Conservation (phyloP, 2,797 vertebrate species). For the Sebastes dallii region DNA sequence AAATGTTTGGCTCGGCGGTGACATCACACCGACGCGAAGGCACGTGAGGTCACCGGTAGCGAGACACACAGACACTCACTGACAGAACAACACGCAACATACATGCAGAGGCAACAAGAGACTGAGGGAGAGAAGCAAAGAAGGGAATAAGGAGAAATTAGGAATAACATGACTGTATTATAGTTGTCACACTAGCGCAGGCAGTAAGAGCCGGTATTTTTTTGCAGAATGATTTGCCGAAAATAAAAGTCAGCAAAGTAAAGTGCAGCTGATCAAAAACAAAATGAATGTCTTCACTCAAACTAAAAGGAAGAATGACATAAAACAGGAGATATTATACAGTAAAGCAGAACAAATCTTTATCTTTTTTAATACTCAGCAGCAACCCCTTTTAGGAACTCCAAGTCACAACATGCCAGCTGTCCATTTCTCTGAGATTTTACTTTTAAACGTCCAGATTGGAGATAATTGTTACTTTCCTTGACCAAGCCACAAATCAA, state of each 20-base stretch:
- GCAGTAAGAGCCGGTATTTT: constrained; percentile 6
- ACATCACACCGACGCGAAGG: constrained; percentile 49
- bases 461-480: constrained; percentile 67
- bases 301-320: constrained; percentile 16
- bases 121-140: constrained; percentile 49
- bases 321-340: constrained; percentile 1
- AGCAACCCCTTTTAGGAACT: constrained; percentile 22
- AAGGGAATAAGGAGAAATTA: constrained; percentile 52
- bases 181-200: constrained; percentile 19
- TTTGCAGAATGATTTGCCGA: neutral
- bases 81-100: constrained; percentile 70
- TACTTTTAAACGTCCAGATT: constrained; percentile 6
- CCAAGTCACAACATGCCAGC: constrained; percentile 53
- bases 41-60: constrained; percentile 32
- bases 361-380: constrained; percentile 12
- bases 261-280: constrained; percentile 33
- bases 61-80: constrained; percentile 49
- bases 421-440: constrained; percentile 5
- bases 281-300: constrained; percentile 10
- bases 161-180: constrained; percentile 17
- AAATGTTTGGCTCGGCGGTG: constrained; percentile 5
- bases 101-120: constrained; percentile 74
- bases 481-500: constrained; percentile 73
- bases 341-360: constrained; percentile 11
- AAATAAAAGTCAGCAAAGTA: constrained; percentile 45